These are phyloP conservation scores for Porites australiensis DNA, from an alignment of 64 coral and sea anemone genomes.

Conservation along the genomic window DNA sequence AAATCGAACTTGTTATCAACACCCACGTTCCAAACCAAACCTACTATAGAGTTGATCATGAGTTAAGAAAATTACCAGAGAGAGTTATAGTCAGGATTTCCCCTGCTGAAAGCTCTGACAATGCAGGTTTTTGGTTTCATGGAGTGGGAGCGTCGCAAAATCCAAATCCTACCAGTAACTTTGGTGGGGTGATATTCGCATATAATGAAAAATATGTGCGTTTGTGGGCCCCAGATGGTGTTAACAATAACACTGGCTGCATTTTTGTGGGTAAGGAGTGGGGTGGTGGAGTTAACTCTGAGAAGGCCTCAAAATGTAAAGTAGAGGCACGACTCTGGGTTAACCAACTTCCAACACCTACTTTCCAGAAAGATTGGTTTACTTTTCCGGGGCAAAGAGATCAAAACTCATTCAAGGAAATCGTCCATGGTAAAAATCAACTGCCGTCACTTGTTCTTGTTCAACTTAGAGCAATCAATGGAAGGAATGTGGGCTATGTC, in stretches of 20 bases:
- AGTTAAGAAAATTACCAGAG: slow-evolving; percentile 86
- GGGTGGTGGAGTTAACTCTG: slow-evolving; percentile 64
- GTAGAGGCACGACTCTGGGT: slow-evolving; percentile 85
- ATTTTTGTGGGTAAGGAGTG: slow-evolving; percentile 85
- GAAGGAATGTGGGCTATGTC: slow-evolving; percentile 75
- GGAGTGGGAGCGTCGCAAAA: slow-evolving; percentile 86
- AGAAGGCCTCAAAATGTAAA: slow-evolving; percentile 74
- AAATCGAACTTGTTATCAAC: slow-evolving; percentile 75
- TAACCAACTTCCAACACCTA: slow-evolving; percentile 75
- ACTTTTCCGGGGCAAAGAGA: slow-evolving; percentile 54
- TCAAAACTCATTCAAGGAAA: slow-evolving; percentile 58
- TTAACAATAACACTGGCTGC: slow-evolving; percentile 82
- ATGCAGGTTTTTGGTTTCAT: slow-evolving; percentile 91
- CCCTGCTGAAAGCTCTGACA: slow-evolving; percentile 39
- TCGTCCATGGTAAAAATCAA: slow-evolving; percentile 41
- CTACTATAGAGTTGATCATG: slow-evolving; percentile 69
- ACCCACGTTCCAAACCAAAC: slow-evolving; percentile 42
- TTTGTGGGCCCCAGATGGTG: slow-evolving; percentile 82
- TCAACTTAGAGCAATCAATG: slow-evolving; percentile 64
- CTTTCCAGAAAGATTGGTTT: slow-evolving; percentile 81
- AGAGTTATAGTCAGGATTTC: slow-evolving; percentile 74
- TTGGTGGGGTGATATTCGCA: slow-evolving; percentile 87
- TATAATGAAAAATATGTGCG: slow-evolving; percentile 81
- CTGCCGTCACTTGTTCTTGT: slow-evolving; percentile 81
- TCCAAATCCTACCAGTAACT: slow-evolving; percentile 61